A percentile compares a stretch with the other conserved stretches of the same genome.
Conservation (phyloP, 92 coral and sea anemone genomes). For the Heteractis magnifica region DNA sequence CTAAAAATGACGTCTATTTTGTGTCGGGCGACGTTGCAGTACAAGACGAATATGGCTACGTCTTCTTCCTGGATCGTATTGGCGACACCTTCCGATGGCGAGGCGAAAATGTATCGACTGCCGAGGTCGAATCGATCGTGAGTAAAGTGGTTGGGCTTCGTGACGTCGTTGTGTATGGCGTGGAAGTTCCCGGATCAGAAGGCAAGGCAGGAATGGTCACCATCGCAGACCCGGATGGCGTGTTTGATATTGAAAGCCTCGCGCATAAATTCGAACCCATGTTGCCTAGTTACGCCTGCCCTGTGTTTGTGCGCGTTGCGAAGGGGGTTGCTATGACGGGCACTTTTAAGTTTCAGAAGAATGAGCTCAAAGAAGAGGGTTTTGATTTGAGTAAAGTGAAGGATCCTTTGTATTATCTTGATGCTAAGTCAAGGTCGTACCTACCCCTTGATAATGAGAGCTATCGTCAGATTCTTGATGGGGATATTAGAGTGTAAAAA, state of each 20-base stretch:
- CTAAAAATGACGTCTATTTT: conserved; percentile 74
- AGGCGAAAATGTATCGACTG: conserved; percentile 96
- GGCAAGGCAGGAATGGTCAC: conserved; percentile 98
- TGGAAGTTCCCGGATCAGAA: conserved; percentile 85
- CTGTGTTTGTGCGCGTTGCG: conserved; percentile 80
- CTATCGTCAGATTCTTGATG: conserved; percentile 55
- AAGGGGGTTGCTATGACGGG: conserved; percentile 82
- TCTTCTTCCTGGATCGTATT: conserved; percentile 90
- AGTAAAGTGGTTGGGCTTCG: conserved; percentile 72
- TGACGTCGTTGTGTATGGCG: conserved; percentile 91
- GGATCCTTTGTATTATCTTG: conserved; percentile 72
- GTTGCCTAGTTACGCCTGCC: conserved; percentile 85
- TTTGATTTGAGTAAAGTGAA: conserved; percentile 64
- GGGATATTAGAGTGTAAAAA: conserved; percentile 63
- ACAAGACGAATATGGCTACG: conserved; percentile 82
- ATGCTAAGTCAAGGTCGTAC: conserved; percentile 62
- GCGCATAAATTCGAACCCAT: conserved; percentile 49
- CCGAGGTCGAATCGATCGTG: conserved; percentile 88
- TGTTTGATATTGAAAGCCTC: conserved; percentile 52
- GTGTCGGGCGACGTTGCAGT: conserved; percentile 78
- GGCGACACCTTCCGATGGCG: conserved; percentile 99
- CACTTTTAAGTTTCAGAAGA: conserved; percentile 90
- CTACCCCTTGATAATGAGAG: conserved; percentile 54
- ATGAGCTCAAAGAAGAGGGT: conserved; percentile 74
- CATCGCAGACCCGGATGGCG: conserved; percentile 73